Evolutionary conservation across 2,888 invertebrate genomes (phyloP).

Genomic region (Tenthredo notha): DNA sequence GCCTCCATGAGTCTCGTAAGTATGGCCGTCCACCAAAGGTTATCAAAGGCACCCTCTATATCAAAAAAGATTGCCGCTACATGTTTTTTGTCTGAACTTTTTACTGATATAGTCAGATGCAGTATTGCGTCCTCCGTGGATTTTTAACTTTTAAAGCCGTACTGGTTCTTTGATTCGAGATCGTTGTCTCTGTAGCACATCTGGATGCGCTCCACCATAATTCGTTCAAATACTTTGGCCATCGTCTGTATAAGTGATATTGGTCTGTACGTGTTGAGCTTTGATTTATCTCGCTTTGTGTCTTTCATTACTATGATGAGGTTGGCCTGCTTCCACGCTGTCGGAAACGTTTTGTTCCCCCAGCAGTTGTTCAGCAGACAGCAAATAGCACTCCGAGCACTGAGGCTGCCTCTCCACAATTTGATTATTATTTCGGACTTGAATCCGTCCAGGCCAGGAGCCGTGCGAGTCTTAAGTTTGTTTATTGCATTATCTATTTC

Average conservation of each 20-base stretch:
- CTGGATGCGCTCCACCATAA: slow-evolving; percentile 61
- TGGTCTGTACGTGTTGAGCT: slow-evolving; percentile 66
- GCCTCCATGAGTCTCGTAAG: slow-evolving; percentile 57
- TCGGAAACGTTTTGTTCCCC: not conserved
- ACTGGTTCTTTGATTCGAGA: slow-evolving; percentile 61
- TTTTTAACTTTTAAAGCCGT: slow-evolving; percentile 65
- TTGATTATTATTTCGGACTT: slow-evolving; percentile 39
- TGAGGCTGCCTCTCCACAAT: slow-evolving; percentile 54
- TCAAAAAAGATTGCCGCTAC: slow-evolving; percentile 63
- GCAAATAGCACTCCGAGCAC: too few relatives aligned
- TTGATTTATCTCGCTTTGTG: slow-evolving; percentile 55
- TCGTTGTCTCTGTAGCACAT: slow-evolving; percentile 12
- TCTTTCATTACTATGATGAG: not conserved
- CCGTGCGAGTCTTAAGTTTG: slow-evolving; percentile 62
- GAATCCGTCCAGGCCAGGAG: too few relatives aligned
- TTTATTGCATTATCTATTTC: slow-evolving; percentile 58
- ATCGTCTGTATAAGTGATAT: slow-evolving; percentile 66
- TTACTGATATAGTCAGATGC: not conserved
- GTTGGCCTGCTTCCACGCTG: not conserved
- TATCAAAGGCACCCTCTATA: slow-evolving; percentile 70
- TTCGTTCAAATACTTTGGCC: slow-evolving; percentile 67
- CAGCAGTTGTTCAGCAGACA: slow-evolving; percentile 29
- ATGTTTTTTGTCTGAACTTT: slow-evolving; percentile 59
- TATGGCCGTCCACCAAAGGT: slow-evolving; percentile 69
- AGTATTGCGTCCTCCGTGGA: slow-evolving; percentile 65